Evolutionary conservation across 2,888 invertebrate species (phyloP), one percentile per base, ranked within the genome.

Genomic region (Lasioglossum figueresi): DNA sequence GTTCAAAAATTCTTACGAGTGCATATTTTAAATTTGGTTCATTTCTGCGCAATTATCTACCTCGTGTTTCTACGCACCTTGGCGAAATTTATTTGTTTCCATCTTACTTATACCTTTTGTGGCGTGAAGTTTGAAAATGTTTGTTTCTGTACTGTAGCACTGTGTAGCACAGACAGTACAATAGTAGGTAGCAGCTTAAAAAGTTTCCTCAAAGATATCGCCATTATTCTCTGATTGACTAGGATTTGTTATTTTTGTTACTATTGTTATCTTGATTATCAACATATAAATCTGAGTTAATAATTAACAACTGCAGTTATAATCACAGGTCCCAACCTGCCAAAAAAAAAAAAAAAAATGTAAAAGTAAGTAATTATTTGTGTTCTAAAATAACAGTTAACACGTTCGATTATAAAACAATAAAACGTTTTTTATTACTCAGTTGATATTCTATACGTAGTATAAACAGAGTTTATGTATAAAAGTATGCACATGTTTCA

Each of bases 381-480:
- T 23, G 23, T 23, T 52, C 23, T 52, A 52, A 59, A 31, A 59
- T 59, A 16, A 59, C 31, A 31, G 14, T 59, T n/a, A 27, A 66
- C 31, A 66, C 31, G 2, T 71, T 31, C 19, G 31, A 71, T 27
- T 45, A 71, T 27, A 43, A 74, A 48, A 68, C 6, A 14, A n/a
- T 48, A 48, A 71, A 37, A 52, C 31, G 31, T 66, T 37, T 0
- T 59, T 70, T 34, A 34, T 31, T 71, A n/a, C n/a, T 56, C 23
- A n/a, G n/a, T 48, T 63, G n/a, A 37, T 68, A 14, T 73, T 52
- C 14, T 27, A n/a, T 1, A 31, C n/a, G 12, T n/a, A 56, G 1
- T 45, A 31, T 52, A 6, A 77, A 86, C 23, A 77, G 31, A 66
- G 16, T 80, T 82, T 82, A 86, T 87, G 85, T 48, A 34, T 5